phyloP scores from a whole-genome alignment of 2,888 invertebrate genomes.

The Physocephala rufipes region DNA sequence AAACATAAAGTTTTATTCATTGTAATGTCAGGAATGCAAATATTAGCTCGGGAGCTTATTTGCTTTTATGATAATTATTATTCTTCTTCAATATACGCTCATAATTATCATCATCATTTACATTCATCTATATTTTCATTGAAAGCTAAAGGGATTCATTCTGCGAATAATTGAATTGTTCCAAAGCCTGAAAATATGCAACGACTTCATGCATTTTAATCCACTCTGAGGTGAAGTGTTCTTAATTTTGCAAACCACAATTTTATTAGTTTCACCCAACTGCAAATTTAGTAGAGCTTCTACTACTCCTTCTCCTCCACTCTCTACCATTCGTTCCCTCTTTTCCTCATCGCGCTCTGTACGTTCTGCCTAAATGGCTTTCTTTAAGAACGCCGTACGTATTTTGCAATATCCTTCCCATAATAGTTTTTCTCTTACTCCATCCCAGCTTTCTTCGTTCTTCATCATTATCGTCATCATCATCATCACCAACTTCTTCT shows the following conservation, averaged over 20 bases:
- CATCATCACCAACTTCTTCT: no score
- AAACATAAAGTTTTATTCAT: background rate
- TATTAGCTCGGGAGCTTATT: no score
- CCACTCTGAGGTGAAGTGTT: background rate
- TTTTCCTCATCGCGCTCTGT: no score
- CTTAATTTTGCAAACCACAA: slow-evolving; percentile 21
- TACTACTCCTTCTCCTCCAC: no score
- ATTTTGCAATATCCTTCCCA: no score
- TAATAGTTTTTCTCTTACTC: background rate
- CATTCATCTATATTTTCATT: background rate
- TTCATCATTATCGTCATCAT: background rate
- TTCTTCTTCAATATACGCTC: no score
- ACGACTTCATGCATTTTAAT: background rate
- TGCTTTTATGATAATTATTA: no score
- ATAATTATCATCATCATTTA: no score
- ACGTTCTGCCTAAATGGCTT: background rate
- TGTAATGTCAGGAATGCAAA: background rate
- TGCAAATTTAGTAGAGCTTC: no score
- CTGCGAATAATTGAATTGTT: background rate
- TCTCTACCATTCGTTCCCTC: no score
- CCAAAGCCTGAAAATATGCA: slow-evolving; percentile 33
- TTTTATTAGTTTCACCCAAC: slow-evolving; percentile 8
- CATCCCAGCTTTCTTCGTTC: background rate
- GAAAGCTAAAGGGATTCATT: background rate
- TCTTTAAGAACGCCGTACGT: no score